phyloP scores from a whole-genome alignment of 1,140 invertebrate genomes.

The Drosophila pseudoananassae region DNA sequence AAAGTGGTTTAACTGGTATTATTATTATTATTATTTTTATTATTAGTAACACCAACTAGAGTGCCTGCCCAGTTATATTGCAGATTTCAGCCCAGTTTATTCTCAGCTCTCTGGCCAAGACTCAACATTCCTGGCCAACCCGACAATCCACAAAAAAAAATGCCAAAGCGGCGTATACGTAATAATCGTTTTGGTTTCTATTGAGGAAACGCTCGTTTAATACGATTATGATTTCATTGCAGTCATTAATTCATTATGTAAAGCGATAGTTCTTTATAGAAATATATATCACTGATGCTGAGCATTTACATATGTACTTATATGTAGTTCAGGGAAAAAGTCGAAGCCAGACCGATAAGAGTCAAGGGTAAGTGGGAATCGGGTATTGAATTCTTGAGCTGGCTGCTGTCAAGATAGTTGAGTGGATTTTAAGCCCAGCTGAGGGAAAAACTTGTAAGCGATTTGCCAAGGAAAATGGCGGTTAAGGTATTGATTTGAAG shows the following conservation, averaged over 20 bases:
- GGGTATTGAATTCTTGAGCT: slow-evolving; percentile 11
- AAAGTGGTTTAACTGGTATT: slow-evolving; percentile 76
- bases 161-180: slow-evolving; percentile 11
- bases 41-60: slow-evolving; percentile 62
- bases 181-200: slow-evolving; percentile 12
- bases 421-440: slow-evolving; percentile 16
- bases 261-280: slow-evolving; percentile 27
- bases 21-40: slow-evolving; percentile 56
- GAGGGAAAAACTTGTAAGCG: slow-evolving; percentile 5
- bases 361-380: slow-evolving; percentile 3
- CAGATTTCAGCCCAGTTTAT: slow-evolving; percentile 42
- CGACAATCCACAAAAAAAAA: not conserved
- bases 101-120: slow-evolving; percentile 28
- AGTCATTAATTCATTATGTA: slow-evolving; percentile 26
- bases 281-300: not conserved
- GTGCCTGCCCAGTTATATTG: slow-evolving; percentile 36
- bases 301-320: not conserved
- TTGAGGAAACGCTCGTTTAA: not conserved
- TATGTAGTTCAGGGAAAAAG: not conserved
- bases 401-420: slow-evolving; percentile 18
- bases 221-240: slow-evolving; percentile 10
- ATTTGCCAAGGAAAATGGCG: slow-evolving; percentile 1
- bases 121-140: slow-evolving; percentile 21
- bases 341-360: slow-evolving; percentile 2
- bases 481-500: slow-evolving; percentile 5